Percentiles rank a stretch among this genome's conserved stretches.
Conservation (phyloP, 2,113 vertebrate genomes). For the Gallinago undulata region DNA sequence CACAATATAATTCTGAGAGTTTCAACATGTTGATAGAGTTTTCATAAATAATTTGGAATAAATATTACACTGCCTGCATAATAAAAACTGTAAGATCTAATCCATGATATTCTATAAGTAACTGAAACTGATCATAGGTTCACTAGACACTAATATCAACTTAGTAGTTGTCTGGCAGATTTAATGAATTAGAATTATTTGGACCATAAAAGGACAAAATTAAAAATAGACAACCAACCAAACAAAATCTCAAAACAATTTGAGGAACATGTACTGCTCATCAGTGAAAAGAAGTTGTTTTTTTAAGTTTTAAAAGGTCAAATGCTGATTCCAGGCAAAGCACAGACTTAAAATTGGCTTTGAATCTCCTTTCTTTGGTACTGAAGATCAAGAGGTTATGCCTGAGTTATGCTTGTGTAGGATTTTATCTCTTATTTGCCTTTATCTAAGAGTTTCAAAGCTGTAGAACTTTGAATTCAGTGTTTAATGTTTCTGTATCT, state of each 20-base stretch:
- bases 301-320: constrained; percentile 13
- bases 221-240: neutral
- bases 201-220: neutral
- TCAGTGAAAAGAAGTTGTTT: neutral
- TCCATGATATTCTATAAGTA: neutral
- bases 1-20: neutral
- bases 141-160: neutral
- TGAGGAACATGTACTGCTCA: neutral
- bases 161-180: neutral
- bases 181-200: neutral
- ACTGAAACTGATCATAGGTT: neutral
- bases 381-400: constrained; percentile 27
- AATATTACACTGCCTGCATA: neutral
- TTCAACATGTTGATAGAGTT: neutral
- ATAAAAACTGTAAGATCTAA: neutral
- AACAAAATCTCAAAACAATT: neutral
- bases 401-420: neutral
- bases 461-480: neutral
- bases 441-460: constrained; percentile 41
- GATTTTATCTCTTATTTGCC: neutral
- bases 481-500: constrained; percentile 21
- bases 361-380: neutral
- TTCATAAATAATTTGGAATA: neutral
- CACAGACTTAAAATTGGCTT: neutral
- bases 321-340: neutral